Percentiles rank a stretch among this genome's conserved stretches.
Evolutionary conservation across 2,888 invertebrate species (phyloP).

Genomic region (Cryptus armator): DNA sequence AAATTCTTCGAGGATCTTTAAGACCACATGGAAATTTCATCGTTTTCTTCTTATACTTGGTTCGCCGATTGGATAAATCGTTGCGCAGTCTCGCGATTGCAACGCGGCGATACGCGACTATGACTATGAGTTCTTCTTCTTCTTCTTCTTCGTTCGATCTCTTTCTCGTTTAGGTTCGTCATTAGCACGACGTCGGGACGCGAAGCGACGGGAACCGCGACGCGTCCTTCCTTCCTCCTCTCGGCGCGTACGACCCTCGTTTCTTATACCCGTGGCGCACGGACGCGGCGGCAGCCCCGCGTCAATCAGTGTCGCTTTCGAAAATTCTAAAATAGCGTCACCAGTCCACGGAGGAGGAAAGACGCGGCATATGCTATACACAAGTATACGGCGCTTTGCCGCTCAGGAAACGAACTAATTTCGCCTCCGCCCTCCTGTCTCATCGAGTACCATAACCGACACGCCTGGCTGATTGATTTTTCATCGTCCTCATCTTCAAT

Average conservation of each 20-base stretch:
- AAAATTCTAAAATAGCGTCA: conserved; percentile 65
- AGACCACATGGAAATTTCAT: background rate
- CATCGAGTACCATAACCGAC: conserved; percentile 31
- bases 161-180: conserved; percentile 25
- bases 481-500: conserved; percentile 26
- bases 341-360: conserved; percentile 33
- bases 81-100: conserved; percentile 1
- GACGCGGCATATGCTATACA: conserved; percentile 1
- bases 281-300: conserved; percentile 49
- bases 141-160: conserved; percentile 15
- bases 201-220: conserved; percentile 50
- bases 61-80: background rate
- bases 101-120: background rate
- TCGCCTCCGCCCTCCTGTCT: conserved; percentile 51
- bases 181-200: conserved; percentile 57
- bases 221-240: conserved; percentile 55
- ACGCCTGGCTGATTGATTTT: conserved; percentile 48
- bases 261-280: conserved; percentile 27
- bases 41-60: background rate
- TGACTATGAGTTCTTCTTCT: background rate
- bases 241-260: conserved; percentile 25
- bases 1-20: background rate
- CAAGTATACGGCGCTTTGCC: background rate
- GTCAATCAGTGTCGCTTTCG: conserved; percentile 69
- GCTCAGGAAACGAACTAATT: conserved; percentile 48